phyloP scores from a whole-genome alignment of 2,797 vertebrate species.

The Arctocebus calabarensis region DNA sequence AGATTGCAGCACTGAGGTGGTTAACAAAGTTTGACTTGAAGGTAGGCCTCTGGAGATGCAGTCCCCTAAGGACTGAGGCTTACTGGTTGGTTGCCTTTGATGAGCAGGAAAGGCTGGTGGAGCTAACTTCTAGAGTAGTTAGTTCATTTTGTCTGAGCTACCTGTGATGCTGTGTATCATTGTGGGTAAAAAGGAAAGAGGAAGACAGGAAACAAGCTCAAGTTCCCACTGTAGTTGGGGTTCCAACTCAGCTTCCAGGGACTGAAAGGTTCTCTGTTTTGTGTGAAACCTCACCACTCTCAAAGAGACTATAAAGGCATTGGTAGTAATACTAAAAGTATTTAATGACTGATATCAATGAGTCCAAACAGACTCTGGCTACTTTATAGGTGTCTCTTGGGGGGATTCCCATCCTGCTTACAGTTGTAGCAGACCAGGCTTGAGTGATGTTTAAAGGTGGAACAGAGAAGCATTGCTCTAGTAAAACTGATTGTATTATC shows the following conservation, averaged over 20 bases:
- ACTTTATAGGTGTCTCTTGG: too few relatives aligned
- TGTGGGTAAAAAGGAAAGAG: neutral
- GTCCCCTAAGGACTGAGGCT: neutral
- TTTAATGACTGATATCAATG: neutral
- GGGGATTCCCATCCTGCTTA: fast-evolving
- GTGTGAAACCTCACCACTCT: neutral
- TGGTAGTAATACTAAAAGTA: neutral
- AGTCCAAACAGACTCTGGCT: neutral
- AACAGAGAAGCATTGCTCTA: neutral
- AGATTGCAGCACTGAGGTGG: neutral
- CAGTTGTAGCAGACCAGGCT: neutral
- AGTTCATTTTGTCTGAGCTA: neutral
- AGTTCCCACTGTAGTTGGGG: neutral
- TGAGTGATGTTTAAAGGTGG: fast-evolving
- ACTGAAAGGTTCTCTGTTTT: neutral
- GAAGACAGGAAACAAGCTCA: neutral
- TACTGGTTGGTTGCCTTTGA: neutral
- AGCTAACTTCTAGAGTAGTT: neutral
- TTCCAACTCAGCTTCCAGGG: neutral
- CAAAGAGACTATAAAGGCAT: neutral
- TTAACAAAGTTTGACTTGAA: neutral
- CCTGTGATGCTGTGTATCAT: neutral
- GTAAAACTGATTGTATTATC: neutral
- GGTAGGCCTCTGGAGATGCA: neutral
- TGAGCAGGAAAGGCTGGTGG: neutral